These are phyloP conservation scores for Chloropsis cyanopogon DNA, from an alignment of 2,113 vertebrate genomes.

Conservation along the genomic window DNA sequence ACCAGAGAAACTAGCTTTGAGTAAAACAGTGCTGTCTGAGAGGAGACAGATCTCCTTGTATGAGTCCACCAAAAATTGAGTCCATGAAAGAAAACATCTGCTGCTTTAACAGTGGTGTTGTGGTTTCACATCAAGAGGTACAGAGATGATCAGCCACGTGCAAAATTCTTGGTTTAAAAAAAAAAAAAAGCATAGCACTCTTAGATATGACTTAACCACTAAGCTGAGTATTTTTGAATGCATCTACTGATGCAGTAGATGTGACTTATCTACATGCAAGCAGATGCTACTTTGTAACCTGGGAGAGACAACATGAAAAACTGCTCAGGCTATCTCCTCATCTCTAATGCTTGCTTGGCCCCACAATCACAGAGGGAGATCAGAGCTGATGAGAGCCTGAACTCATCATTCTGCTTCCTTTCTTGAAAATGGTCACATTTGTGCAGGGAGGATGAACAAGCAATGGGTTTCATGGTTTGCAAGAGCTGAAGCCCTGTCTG, in stretches of 20 bases:
- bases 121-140: not conserved
- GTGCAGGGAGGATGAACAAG: not conserved
- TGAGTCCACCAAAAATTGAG: not conserved
- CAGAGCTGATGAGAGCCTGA: not conserved
- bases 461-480: accelerated
- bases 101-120: not conserved
- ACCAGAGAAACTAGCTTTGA: not conserved
- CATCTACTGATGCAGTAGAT: not conserved
- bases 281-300: not conserved
- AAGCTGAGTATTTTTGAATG: not conserved
- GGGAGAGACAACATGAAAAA: not conserved
- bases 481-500: not conserved
- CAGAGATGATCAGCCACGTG: not conserved
- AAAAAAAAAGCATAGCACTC: not conserved
- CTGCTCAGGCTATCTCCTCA: not conserved
- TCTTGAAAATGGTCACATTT: not conserved
- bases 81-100: not conserved
- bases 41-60: not conserved
- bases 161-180: not conserved
- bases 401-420: not conserved
- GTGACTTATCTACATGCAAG: not conserved
- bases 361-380: not conserved
- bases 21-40: not conserved
- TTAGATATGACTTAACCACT: not conserved
- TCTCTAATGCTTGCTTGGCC: not conserved